Evolutionary conservation across 2,113 vertebrate species (phyloP), one percentile per base, ranked within the genome.

Genomic region (Actinemys pallida): DNA sequence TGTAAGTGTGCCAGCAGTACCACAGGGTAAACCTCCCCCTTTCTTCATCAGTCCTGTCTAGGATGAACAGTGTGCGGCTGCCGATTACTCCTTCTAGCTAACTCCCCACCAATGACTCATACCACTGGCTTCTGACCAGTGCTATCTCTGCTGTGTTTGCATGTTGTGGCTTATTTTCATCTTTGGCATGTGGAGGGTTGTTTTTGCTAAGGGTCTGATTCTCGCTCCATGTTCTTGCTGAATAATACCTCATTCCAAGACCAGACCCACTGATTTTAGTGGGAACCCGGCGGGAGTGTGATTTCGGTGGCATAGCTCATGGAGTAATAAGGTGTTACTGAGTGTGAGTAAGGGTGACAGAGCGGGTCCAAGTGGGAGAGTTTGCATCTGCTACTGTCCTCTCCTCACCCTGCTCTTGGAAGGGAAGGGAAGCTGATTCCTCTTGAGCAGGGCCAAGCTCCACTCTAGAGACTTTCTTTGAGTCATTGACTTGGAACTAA

Each of bases 1-100:
- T 84, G 99, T 99, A 98, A 99, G 99, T 94, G 95, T 95, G 94
- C 91, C 89, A 79, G 47, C 92, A 83, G 1, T 95, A 93, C 57
- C 83, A 84, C 89, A 86, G 45, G 95, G 90, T 92, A 88, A 94
- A 92, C 94, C 54, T 90, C 47, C 86, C 86, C 78, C 56, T 65
- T 50, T 47, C 69, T 89, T 54, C 96, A 42, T 83, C 42, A 59
- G 83, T 54, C 81, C 92, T 72, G 93, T 50, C 79, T 31, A 19
- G 39, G 85, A 62, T 39, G 57, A 85, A 65, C 62, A 47, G 72
- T 6, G 31, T 88, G 3, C 35, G 24, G 86, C 65, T 90, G 49
- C 24, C 89, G 91, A 50, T 83, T 84, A n/a, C 17, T 62, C 54
- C 78, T 62, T 80, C 72, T 78, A 87, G 83, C 52, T 85, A 92